Base-by-base conservation (phyloP, 2,797 vertebrate species). In the Acipenser oxyrinchus region DNA sequence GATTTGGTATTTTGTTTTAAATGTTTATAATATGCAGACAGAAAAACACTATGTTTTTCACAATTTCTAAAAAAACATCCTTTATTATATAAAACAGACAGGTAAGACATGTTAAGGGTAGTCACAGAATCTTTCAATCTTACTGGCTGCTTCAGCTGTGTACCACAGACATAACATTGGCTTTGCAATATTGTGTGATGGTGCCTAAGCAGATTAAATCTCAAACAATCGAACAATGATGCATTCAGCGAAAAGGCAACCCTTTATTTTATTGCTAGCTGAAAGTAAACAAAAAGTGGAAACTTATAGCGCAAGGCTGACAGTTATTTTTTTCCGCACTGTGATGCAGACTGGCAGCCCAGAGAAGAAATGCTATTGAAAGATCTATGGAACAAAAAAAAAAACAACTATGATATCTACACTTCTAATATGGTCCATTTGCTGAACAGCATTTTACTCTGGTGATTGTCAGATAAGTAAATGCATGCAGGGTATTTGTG, bases 301-400 rank as follows among this genome's bases (percentile, higher is more conserved):
- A 51, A 73, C 71, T 63, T 53, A 62, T 86, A 77, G 73, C 82
- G 85, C 88, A 85, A 89, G 88, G 86, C 88, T 86, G 77, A 76
- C 78, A 81, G 78, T 85, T 86, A 84, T 83, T 74, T 88, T 88
- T 84, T 85, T 86, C 80, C 71, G 75, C 81, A 80, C 82, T 82
- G 71, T 80, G 83, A 79, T 70, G 63, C 78, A 81, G 74, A 52
- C 69, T 62, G 66, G 60, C 64, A 13, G 12, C 48, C 52, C 10
- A 53, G 60, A 9, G 12, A 49, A 10, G 48, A n/a, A 64, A 65
- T 61, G 64, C 15, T 64, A 50, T 64, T 7, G 11, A 62, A 66
- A 52, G 49, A 62, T 3, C 8, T 63, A 49, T 49, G 51, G 62
- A 69, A 64, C 70, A 59, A 68, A 62, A 58, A 62, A 74, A 1